These are phyloP conservation scores for Naja naja DNA, from an alignment of 2,113 vertebrate genomes.

Conservation along the genomic window DNA sequence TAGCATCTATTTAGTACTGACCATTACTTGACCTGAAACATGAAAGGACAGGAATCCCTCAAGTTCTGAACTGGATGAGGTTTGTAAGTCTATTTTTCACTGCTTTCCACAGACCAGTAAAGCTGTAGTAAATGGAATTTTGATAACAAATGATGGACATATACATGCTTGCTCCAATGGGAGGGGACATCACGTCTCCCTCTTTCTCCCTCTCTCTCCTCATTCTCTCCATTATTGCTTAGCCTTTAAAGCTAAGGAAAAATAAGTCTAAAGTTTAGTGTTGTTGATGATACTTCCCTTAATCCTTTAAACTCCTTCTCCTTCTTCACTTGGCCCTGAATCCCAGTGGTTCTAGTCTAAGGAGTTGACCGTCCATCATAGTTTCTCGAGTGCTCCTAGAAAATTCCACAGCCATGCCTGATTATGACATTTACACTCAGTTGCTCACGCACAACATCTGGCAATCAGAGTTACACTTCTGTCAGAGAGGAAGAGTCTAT, in stretches of 20 bases:
- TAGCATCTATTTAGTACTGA: no score
- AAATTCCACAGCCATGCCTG: no score
- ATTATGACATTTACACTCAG: neutral
- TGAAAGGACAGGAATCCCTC: no score
- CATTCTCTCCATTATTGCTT: neutral
- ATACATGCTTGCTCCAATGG: no score
- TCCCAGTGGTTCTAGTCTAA: neutral
- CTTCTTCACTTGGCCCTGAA: neutral
- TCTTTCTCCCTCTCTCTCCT: neutral
- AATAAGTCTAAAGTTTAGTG: neutral
- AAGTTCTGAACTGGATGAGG: no score
- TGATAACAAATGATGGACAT: no score
- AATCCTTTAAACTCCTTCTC: neutral
- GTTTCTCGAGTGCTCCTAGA: neutral
- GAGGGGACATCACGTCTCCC: neutral
- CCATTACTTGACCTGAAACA: no score
- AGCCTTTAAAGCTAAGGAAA: neutral
- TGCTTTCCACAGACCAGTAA: no score
- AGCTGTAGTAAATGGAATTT: no score
- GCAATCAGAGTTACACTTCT: neutral
- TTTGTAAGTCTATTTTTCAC: no score
- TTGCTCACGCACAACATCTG: neutral
- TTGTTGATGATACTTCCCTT: neutral
- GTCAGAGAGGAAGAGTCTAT: neutral
- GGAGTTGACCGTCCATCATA: neutral